phyloP scores from a whole-genome alignment of 1,140 invertebrate species.

The Heliconius hermathena region DNA sequence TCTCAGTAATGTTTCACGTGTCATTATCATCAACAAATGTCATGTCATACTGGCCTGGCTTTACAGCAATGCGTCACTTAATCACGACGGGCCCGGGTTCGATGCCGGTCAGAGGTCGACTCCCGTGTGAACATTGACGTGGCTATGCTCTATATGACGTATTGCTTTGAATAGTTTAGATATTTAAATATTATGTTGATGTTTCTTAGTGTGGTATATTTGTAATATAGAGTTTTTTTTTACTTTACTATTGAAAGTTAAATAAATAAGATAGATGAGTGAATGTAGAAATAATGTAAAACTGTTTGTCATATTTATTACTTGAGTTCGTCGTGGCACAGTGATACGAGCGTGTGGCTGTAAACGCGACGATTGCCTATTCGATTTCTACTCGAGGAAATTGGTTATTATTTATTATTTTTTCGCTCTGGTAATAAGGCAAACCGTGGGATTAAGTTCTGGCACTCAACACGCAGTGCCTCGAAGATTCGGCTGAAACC shows the following conservation, averaged over 20 bases:
- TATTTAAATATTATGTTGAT: slow-evolving; percentile 1
- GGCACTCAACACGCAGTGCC: too few relatives aligned
- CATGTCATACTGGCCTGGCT: slow-evolving; percentile 48
- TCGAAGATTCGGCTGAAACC: too few relatives aligned
- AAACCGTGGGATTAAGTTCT: too few relatives aligned
- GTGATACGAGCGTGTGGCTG: too few relatives aligned
- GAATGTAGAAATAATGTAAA: too few relatives aligned
- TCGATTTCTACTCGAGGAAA: too few relatives aligned
- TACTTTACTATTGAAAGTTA: not conserved
- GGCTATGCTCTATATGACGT: slow-evolving; percentile 34
- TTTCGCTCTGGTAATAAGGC: too few relatives aligned
- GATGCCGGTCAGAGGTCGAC: slow-evolving; percentile 50
- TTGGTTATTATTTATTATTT: too few relatives aligned
- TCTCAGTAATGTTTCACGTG: slow-evolving; percentile 34
- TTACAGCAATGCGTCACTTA: slow-evolving; percentile 44
- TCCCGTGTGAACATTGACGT: slow-evolving; percentile 50
- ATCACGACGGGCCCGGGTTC: slow-evolving; percentile 43
- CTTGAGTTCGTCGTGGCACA: too few relatives aligned
- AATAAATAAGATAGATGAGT: too few relatives aligned
- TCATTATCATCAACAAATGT: slow-evolving; percentile 51
- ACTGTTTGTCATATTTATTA: too few relatives aligned
- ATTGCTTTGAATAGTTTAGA: slow-evolving; percentile 21
- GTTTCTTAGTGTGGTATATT: not conserved
- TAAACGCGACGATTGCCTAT: too few relatives aligned
- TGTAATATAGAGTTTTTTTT: not conserved